Base-by-base conservation (phyloP, 2,888 invertebrate species). In the Caenorhabditis zanzibari region DNA sequence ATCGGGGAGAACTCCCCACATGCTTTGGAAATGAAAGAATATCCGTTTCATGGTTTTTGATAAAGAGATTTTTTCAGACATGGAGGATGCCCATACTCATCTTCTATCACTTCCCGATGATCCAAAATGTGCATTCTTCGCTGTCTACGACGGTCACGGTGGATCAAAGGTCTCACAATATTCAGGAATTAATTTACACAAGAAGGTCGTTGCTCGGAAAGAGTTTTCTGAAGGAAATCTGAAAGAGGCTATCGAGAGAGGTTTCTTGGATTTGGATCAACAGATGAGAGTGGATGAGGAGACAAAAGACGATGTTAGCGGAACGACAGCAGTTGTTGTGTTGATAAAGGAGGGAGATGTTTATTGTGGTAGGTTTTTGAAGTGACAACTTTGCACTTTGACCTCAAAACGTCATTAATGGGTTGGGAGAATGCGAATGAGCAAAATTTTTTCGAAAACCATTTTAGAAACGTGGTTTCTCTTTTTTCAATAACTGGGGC, bases 51-150 rank as follows among this genome's bases (percentile, higher is more conserved):
- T 54, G 10, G 2, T 49, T 19, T 19, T 10, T n/a, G 32, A 32
- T 32, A 49, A 10, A 6, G 7, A 49, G 7, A 54, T 24, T 38
- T 49, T 81, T 88, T 19, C 83, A 94, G 94, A 93, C 88, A 99
- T 99, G 99, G 99, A 99, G 94, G 99, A 99, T 93, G 96, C 97
- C 0, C 99, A 99, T 93, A 97, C 97, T 64, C 97, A 98, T 91
- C 96, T 99, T 88, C 94, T 99, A 19, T 95, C 96, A 0, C 86
- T 93, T 16, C 93, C 93, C 2, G 97, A 97, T 92, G 98, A 99
- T 93, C 96, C 96, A 35, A 95, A 95, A 26, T 95, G 97, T 41
- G 95, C 97, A 4, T 99, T 96, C 93, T 98, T 98, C 94, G 98
- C 96, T 7, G 98, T 99, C 0, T 99, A 96, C 93, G 98, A 97